These are phyloP conservation scores for Leptura quadrifasciata DNA, from an alignment of 2,888 invertebrate genomes.

Conservation along the genomic window DNA sequence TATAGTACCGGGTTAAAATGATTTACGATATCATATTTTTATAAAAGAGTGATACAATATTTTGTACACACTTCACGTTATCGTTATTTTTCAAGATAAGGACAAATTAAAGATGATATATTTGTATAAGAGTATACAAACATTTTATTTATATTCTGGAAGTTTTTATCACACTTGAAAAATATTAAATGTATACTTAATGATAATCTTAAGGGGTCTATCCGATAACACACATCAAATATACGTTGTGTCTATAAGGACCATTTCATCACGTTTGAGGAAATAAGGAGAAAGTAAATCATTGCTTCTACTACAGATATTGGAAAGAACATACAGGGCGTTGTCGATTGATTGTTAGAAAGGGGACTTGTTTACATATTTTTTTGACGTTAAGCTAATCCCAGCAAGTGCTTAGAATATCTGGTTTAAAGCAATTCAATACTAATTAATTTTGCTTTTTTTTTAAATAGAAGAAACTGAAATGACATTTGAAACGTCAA, in stretches of 20 bases:
- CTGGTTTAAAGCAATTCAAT: background rate
- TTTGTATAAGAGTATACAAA: slow-evolving; percentile 44
- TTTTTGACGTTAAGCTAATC: too few species aligned
- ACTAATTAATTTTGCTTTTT: background rate
- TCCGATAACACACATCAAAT: slow-evolving; percentile 29
- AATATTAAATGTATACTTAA: slow-evolving; percentile 41
- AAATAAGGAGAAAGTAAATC: background rate
- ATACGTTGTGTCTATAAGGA: background rate
- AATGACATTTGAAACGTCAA: too few species aligned
- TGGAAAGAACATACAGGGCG: too few species aligned
- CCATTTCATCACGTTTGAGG: background rate
- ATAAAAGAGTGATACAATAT: slow-evolving; percentile 30
- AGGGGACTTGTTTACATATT: too few species aligned
- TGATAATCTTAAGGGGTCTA: slow-evolving; percentile 37
- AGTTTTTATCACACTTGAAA: slow-evolving; percentile 40
- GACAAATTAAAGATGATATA: slow-evolving; percentile 42
- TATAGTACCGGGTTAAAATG: slow-evolving; percentile 23
- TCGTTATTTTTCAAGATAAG: slow-evolving; percentile 44
- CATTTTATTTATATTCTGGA: slow-evolving; percentile 37
- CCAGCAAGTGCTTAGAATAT: background rate
- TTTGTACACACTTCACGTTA: slow-evolving; percentile 33
- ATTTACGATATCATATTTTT: slow-evolving; percentile 36
- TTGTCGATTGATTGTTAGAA: too few species aligned
- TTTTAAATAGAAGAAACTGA: background rate
- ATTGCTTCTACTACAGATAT: background rate